These are phyloP conservation scores for Cecidostiba fungosa DNA, from an alignment of 2,888 invertebrate species.

Conservation along the genomic window DNA sequence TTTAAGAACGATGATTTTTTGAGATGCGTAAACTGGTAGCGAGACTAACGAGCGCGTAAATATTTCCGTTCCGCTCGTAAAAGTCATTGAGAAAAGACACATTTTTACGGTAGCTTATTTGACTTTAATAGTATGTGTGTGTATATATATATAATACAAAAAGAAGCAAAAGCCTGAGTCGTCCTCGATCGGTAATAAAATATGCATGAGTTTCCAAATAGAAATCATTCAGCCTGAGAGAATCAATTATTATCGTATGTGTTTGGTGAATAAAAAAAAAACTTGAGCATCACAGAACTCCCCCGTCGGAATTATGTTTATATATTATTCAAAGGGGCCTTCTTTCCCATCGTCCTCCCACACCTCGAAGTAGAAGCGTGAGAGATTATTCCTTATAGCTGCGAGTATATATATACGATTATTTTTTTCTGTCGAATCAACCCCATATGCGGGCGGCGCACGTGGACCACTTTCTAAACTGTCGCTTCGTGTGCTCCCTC, in stretches of 20 bases:
- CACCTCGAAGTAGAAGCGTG: background rate
- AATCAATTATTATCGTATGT: background rate
- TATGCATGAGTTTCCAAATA: background rate
- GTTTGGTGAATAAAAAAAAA: background rate
- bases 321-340: slow-evolving; percentile 32
- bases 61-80: slow-evolving; percentile 36
- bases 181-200: background rate
- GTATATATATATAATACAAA: too few species aligned
- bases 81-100: background rate
- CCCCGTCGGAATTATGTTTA: background rate
- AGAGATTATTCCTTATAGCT: background rate
- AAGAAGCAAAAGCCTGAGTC: too few species aligned
- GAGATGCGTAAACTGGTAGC: background rate
- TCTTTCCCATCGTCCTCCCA: background rate
- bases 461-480: slow-evolving; percentile 29
- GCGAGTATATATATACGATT: background rate
- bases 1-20: background rate
- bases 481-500: background rate
- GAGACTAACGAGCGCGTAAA: slow-evolving; percentile 49
- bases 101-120: background rate
- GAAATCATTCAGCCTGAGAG: background rate
- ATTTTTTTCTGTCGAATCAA: slow-evolving; percentile 40
- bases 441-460: slow-evolving; percentile 29
- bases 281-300: background rate
- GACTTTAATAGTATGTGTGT: too few species aligned